Evolutionary conservation across 2,888 invertebrate genomes (phyloP).

Genomic region (Frankliniella fusca): DNA sequence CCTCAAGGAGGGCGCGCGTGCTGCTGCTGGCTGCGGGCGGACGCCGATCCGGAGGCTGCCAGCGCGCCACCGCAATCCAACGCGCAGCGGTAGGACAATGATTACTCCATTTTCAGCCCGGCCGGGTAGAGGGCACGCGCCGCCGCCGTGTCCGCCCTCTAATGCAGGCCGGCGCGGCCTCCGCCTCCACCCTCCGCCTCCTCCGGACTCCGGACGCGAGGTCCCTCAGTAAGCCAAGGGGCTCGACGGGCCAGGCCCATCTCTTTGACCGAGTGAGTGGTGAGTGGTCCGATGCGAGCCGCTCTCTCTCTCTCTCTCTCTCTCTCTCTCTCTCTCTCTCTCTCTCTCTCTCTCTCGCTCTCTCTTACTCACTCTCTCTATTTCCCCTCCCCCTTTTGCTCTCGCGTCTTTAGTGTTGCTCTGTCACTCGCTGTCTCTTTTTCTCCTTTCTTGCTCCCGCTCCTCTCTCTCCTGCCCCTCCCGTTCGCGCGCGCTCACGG

Average conservation of each 20-base stretch:
- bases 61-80: background rate
- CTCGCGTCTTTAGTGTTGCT: too few relatives aligned
- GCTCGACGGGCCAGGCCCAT: background rate
- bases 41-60: background rate
- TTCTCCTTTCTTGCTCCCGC: too few relatives aligned
- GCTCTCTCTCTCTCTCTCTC: background rate
- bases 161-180: background rate
- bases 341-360: too few relatives aligned
- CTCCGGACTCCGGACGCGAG: background rate
- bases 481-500: too few relatives aligned
- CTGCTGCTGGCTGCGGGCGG: too few relatives aligned
- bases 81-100: background rate
- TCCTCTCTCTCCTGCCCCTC: too few relatives aligned
- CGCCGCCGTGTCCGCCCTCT: too few relatives aligned
- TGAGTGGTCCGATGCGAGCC: background rate
- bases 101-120: background rate
- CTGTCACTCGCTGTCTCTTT: too few relatives aligned
- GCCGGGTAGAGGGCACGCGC: background rate
- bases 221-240: background rate
- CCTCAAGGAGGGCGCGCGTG: background rate
- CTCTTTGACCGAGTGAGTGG: background rate
- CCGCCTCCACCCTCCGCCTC: background rate
- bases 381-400: too few relatives aligned
- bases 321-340: too few relatives aligned
- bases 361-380: too few relatives aligned